These are phyloP conservation scores for Drosophila macrospina DNA, from an alignment of 2,888 invertebrate species.

Conservation along the genomic window DNA sequence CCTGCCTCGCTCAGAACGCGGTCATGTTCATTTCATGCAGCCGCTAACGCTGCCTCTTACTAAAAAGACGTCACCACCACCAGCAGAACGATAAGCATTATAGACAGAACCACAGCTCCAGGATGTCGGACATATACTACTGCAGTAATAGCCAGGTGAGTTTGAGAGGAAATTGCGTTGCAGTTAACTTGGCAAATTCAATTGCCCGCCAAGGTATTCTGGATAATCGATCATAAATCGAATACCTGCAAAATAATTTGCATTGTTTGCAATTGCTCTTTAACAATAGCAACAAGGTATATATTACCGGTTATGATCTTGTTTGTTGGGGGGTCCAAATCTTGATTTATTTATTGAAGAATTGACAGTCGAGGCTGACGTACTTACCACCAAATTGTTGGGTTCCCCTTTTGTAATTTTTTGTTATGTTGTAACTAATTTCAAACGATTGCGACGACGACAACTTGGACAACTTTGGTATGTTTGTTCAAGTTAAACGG, in stretches of 20 bases:
- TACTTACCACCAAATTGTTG: background rate
- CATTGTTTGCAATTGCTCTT: background rate
- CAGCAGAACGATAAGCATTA: constrained; percentile 10
- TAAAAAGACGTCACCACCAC: constrained; percentile 22
- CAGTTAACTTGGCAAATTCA: constrained; percentile 1
- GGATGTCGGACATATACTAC: constrained; percentile 79
- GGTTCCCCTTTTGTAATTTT: background rate
- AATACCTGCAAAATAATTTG: too few relatives aligned
- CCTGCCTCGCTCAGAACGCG: constrained; percentile 52
- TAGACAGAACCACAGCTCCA: constrained; percentile 38
- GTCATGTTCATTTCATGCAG: constrained; percentile 57
- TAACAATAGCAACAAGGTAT: background rate
- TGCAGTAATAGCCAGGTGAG: constrained; percentile 78
- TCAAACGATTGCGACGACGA: background rate
- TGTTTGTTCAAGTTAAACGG: constrained; percentile 35
- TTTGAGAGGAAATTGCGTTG: background rate
- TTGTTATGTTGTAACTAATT: constrained; percentile 14
- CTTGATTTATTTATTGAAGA: background rate
- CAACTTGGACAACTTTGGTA: constrained; percentile 11
- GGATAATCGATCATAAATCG: background rate
- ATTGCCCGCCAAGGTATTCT: background rate
- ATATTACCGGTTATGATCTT: constrained; percentile 9
- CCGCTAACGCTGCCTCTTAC: constrained; percentile 15
- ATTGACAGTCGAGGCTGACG: constrained; percentile 3
- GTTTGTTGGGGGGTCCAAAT: background rate